phyloP scores from a whole-genome alignment of 1,140 invertebrate species.

The Chelonus insularis region DNA sequence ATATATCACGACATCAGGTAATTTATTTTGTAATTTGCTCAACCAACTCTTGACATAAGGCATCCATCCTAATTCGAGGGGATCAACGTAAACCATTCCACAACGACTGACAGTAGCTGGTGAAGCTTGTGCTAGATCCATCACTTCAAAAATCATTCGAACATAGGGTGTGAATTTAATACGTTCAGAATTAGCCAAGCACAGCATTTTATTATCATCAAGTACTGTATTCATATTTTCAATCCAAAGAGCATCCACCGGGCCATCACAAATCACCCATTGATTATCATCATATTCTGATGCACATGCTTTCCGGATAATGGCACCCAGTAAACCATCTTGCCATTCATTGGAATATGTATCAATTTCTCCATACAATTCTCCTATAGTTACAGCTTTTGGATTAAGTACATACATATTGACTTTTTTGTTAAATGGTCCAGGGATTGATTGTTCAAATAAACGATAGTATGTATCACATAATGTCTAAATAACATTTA shows the following conservation, averaged over 20 bases:
- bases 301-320: slow-evolving; percentile 71
- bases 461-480: slow-evolving; percentile 69
- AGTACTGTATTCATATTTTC: slow-evolving; percentile 93
- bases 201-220: slow-evolving; percentile 94
- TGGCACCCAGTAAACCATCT: slow-evolving; percentile 79
- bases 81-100: slow-evolving; percentile 88
- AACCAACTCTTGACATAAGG: slow-evolving; percentile 83
- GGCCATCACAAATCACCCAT: slow-evolving; percentile 87
- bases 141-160: slow-evolving; percentile 88
- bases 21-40: slow-evolving; percentile 52
- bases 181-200: slow-evolving; percentile 83
- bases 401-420: slow-evolving; percentile 80
- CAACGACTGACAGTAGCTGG: slow-evolving; percentile 84
- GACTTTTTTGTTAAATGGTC: slow-evolving; percentile 66
- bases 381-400: slow-evolving; percentile 85
- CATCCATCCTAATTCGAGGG: slow-evolving; percentile 76
- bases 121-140: slow-evolving; percentile 82
- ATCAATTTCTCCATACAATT: slow-evolving; percentile 88
- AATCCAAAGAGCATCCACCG: slow-evolving; percentile 93
- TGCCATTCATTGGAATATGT: slow-evolving; percentile 84
- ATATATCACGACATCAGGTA: neutral
- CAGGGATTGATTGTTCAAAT: slow-evolving; percentile 60
- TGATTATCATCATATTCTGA: slow-evolving; percentile 70
- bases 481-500: slow-evolving; percentile 61
- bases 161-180: slow-evolving; percentile 84